Base-by-base conservation (phyloP, 2,113 vertebrate genomes). In the Loxodonta africana region DNA sequence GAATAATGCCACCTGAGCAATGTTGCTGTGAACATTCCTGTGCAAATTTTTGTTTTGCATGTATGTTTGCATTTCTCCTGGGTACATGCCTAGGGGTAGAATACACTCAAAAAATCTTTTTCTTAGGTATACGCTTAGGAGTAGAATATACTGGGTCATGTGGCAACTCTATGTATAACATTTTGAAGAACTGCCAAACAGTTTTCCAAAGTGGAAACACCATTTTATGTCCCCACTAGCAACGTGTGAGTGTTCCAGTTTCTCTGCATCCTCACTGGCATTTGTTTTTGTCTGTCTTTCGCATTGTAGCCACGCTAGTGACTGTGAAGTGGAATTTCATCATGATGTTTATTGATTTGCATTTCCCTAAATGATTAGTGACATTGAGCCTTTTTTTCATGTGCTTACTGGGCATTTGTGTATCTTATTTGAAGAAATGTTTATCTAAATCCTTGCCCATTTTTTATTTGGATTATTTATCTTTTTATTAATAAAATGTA, bases 311-410 rank as follows among this genome's bases (percentile, higher is more conserved):
- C 8, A 85, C 51, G 12, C 23, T 33, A 82, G 25, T 37, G 0
- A 28, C 4, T 17, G 0, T 53, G 57, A 86, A 69, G 23, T 77
- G 23, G 25, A 46, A 71, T 26, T 3, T 51, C 37, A 63, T 57
- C 26, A 60, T 77, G n/a, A 48, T 48, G 2, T 69, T 57, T 57
- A 82, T 23, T 77, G 37, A 63, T 87, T 87, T 94, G 28, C 6
- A 69, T 77, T 92, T 85, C 21, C 41, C 18, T 86, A 82, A 86
- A 86, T 92, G 44, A 89, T 14, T 86, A 92, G 63, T 21, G n/a
- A 94, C 46, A 92, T 48, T 48, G 81, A 30, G 83, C 48, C 7
- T 48, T 28, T 6, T 92, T 71, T 83, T 77, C 18, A 77, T 30
- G 33, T 76, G 41, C 18, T 90, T 77, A 57, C 69, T 41, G 44